Conservation (phyloP, 2,797 vertebrate genomes). For the Fringilla coelebs region DNA sequence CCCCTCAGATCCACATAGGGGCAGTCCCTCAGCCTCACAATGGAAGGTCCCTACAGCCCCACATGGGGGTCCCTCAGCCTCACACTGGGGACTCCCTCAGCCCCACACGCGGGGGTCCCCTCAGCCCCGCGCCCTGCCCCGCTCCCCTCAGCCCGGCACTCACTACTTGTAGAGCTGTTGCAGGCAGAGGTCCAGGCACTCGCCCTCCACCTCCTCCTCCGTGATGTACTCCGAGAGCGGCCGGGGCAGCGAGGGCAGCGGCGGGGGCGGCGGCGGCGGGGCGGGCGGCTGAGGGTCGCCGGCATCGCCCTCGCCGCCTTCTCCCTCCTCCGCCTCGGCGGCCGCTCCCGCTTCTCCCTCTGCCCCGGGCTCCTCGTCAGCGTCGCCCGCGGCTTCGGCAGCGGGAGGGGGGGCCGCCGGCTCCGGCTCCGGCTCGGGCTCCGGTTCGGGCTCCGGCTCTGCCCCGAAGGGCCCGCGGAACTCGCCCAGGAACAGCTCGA, state of each 20-base stretch:
- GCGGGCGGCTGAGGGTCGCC: conserved; percentile 43
- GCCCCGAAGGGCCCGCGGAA: conserved; percentile 92
- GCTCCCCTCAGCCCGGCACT: conserved; percentile 32
- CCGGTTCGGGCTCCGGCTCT: conserved; percentile 81
- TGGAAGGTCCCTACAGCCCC: not conserved
- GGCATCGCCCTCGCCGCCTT: not conserved
- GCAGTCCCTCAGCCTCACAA: too few species aligned
- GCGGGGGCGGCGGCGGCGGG: conserved; percentile 65
- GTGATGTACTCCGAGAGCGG: conserved; percentile 89
- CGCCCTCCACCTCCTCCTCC: conserved; percentile 95
- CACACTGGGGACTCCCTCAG: fast-evolving
- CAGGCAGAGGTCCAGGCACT: conserved; percentile 93
- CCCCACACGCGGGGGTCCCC: not conserved
- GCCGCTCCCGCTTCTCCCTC: conserved; percentile 41
- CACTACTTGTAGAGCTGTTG: conserved; percentile 96
- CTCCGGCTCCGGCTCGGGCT: conserved; percentile 74
- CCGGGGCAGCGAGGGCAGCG: conserved; percentile 78
- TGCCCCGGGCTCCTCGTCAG: conserved; percentile 35
- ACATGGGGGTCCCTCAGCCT: fast-evolving
- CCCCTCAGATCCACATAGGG: too few species aligned
- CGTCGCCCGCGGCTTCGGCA: conserved; percentile 72
- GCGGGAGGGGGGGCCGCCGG: conserved; percentile 31
- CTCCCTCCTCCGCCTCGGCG: conserved; percentile 11
- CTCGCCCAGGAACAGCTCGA: conserved; percentile 95
- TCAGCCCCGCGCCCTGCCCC: not conserved